Conservation (phyloP, 2,888 invertebrate genomes). For the Eupithecia abbreviata region DNA sequence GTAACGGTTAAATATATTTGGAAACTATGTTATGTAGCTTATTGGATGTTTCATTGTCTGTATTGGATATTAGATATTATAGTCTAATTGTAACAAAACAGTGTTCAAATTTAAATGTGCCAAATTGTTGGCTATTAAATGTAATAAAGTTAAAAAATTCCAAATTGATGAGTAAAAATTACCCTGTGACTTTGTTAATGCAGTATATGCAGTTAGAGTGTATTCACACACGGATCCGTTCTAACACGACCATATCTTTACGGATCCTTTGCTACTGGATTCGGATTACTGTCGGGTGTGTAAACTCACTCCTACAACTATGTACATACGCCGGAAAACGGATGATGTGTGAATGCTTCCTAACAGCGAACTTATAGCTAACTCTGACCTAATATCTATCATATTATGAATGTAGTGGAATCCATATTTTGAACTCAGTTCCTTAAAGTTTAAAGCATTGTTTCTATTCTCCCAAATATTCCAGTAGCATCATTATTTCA, state of each 20-base stretch:
- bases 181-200: neutral
- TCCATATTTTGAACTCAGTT: neutral
- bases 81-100: conserved; percentile 44
- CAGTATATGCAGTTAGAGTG: no score
- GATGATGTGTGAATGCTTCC: neutral
- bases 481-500: neutral
- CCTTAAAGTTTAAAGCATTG: neutral
- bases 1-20: conserved; percentile 23
- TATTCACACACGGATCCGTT: no score
- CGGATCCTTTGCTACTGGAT: no score
- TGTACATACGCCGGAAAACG: no score
- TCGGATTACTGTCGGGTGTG: no score
- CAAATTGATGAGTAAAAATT: conserved; percentile 11
- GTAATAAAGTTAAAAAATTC: conserved; percentile 29
- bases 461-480: neutral
- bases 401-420: neutral
- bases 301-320: no score
- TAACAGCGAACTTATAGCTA: neutral
- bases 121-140: conserved; percentile 65
- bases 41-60: conserved; percentile 27
- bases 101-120: conserved; percentile 73
- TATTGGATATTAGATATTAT: conserved; percentile 34
- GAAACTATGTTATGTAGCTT: conserved; percentile 28
- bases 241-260: no score
- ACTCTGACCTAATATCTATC: neutral